Conservation (phyloP, 1,140 invertebrate genomes). For the Bombus pascuorum region DNA sequence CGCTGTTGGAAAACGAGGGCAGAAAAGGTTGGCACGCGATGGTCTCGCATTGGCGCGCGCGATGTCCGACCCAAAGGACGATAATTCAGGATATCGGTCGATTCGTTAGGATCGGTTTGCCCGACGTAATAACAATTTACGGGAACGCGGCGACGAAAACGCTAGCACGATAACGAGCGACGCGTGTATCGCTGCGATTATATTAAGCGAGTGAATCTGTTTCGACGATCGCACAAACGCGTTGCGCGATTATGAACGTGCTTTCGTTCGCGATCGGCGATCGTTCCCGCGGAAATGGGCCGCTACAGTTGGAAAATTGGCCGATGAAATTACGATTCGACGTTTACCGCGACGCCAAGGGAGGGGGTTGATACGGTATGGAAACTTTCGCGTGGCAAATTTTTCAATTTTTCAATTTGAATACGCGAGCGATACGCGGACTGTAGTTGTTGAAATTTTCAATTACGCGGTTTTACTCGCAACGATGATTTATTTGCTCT, state of each 20-base stretch:
- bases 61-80: not conserved
- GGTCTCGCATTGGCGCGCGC: not conserved
- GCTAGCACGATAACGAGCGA: not conserved
- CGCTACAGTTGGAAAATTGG: not conserved
- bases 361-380: no score
- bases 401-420: slow-evolving; percentile 1
- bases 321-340: not conserved
- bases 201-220: not conserved
- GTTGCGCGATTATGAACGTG: not conserved
- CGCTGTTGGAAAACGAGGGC: slow-evolving; percentile 8
- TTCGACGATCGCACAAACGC: not conserved
- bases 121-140: slow-evolving; percentile 16
- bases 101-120: slow-evolving; percentile 1
- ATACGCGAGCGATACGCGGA: not conserved
- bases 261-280: not conserved
- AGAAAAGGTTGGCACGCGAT: not conserved
- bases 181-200: not conserved
- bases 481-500: not conserved
- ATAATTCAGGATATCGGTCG: slow-evolving; percentile 10
- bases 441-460: not conserved
- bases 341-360: not conserved
- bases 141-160: not conserved
- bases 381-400: not conserved
- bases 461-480: not conserved
- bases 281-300: not conserved